Conservation (phyloP, 2,797 vertebrate genomes). For the Loriculus beryllinus region DNA sequence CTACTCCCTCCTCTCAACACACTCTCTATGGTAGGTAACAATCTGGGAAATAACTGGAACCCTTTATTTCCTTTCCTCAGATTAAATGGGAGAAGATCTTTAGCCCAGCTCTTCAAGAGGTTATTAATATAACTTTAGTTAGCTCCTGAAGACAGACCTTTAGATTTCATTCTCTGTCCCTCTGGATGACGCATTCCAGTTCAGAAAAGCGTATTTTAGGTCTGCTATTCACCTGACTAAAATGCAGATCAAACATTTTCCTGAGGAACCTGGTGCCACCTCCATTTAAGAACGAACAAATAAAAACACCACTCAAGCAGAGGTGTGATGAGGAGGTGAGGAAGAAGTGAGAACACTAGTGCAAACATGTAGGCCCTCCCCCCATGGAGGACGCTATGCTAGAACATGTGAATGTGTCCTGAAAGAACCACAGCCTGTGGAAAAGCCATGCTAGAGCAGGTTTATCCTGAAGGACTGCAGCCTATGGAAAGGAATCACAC, state of each 20-base stretch:
- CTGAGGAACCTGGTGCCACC: background rate
- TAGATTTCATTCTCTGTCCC: background rate
- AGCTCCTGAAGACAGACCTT: background rate
- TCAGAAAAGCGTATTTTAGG: background rate
- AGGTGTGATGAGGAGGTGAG: background rate
- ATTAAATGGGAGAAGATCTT: background rate
- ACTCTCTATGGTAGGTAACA: background rate
- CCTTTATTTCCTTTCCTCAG: background rate
- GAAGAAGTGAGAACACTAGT: background rate
- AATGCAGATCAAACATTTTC: background rate
- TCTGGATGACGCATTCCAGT: background rate
- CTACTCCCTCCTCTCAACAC: background rate
- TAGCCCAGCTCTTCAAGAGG: background rate
- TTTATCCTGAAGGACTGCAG: background rate
- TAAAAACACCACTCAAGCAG: background rate
- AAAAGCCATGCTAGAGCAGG: background rate
- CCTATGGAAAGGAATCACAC: background rate
- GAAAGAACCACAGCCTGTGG: background rate
- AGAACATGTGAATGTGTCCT: background rate
- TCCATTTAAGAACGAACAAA: background rate
- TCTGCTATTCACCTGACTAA: background rate
- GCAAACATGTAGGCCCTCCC: background rate
- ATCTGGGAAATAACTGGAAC: background rate
- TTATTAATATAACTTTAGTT: background rate
- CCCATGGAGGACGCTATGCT: background rate